Evolutionary conservation across 2,888 invertebrate genomes (phyloP), one percentile per base, ranked within the genome.

Genomic region (Drosophila kanekoi): DNA sequence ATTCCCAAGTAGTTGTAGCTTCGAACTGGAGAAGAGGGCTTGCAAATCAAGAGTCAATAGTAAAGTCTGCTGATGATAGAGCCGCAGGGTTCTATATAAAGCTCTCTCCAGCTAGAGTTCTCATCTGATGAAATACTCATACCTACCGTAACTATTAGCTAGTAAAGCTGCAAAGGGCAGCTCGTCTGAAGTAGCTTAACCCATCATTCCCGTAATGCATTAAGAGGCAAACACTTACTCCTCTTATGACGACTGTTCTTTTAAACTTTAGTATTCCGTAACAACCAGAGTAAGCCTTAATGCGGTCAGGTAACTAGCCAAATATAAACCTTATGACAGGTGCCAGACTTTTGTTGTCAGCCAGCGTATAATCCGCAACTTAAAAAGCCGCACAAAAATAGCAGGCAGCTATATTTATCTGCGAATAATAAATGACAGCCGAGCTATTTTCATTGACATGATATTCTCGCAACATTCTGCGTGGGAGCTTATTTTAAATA

Each of bases 381-480:
- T 38, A 70, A 16, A 52, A 45, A 45, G 23, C 56, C 33, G 43
- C 45, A 43, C 41, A 65, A 65, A 75, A 74, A 79, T 65, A 62
- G 32, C 33, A 43, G 35, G 16, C 41, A 20, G 45, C 23, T 44
- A n/a, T 13, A 16, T 52, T 32, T 35, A 28, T 40, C 6, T 16
- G 3, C 11, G 16, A 44, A 62, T 23, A 13, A 53, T 28, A 52
- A 45, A 64, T 23, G 37, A 20, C 57, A 16, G 37, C 20, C 33
- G 20, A 59, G 20, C 44, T 61, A 70, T 59, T 81, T 57, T 32
- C 56, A 73, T 62, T 75, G 65, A 51, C 49, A 66, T 59, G 52
- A 79, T 69, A 79, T 69, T 63, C 49, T 45, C 11, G 40, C 11
- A 23, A 8, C 14, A 63, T 18, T 28, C 40, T 45, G 33, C 9